phyloP scores from a whole-genome alignment of 2,113 vertebrate species.

The Hoplias malabaricus region DNA sequence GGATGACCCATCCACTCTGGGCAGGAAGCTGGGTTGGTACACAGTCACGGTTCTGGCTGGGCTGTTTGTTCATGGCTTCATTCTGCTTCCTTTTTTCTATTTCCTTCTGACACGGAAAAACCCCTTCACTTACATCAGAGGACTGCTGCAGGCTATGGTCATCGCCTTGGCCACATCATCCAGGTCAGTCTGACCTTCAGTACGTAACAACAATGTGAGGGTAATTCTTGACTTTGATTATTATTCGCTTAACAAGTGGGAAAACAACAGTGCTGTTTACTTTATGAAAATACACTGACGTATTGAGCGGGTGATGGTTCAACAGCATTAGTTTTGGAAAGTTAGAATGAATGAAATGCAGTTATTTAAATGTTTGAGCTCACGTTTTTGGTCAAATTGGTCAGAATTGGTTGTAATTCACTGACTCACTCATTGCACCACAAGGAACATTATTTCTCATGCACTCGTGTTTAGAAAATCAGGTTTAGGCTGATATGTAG shows the following conservation, averaged over 20 bases:
- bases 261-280: no score
- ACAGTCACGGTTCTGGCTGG: slow-evolving; percentile 81
- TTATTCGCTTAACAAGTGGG: not conserved
- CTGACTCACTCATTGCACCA: no score
- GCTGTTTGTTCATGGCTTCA: slow-evolving; percentile 75
- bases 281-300: no score
- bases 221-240: not conserved
- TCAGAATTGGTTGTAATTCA: no score
- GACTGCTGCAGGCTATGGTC: slow-evolving; percentile 85
- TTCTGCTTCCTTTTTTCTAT: slow-evolving; percentile 81
- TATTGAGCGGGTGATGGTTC: no score
- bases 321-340: no score
- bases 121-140: slow-evolving; percentile 80
- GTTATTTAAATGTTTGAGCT: no score
- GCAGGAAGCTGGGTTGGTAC: slow-evolving; percentile 84
- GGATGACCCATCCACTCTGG: slow-evolving; percentile 77
- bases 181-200: slow-evolving; percentile 68
- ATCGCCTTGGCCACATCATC: slow-evolving; percentile 88
- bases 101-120: slow-evolving; percentile 81
- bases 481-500: no score
- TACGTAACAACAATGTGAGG: not conserved
- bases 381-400: no score
- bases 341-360: no score
- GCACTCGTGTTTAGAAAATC: no score
- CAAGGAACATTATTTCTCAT: no score